Evolutionary conservation across 2,113 vertebrate genomes (phyloP), one percentile per base, ranked within the genome.

Genomic region (Aphelocoma coerulescens): DNA sequence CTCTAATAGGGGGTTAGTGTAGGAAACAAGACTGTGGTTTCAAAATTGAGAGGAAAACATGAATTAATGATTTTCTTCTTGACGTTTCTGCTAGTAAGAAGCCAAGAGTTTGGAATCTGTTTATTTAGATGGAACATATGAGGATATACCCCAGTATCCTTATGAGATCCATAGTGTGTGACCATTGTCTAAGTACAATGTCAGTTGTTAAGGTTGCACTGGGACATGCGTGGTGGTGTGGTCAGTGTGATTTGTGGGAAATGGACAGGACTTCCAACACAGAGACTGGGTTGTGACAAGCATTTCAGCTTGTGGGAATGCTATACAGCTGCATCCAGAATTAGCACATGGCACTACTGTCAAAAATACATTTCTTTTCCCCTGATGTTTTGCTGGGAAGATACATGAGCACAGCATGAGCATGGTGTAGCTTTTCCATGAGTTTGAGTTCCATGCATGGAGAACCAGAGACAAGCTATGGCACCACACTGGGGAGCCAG

Each of bases 21-120:
- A 54, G 33, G 26, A 81, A 87, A 46, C 0, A 0, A 87, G 46
- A 55, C 15, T 24, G 5, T 59, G 0, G 0, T 73, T 89, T 73
- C 58, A 46, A 49, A 57, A 49, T 11, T 43, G 12, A 87, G 72
- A 87, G 20, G n/a, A 84, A 87, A 93, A 44, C 19, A 84, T 57
- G 5, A 76, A 57, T 63, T 78, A 26, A 12, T 37, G 0, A 46
- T 67, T 82, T 93, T 77, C 11, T 32, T 76, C 1, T 41, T 93
- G 24, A 3, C 7, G 7, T 84, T 87, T 81, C 46, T 83, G n/a
- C 19, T 61, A 57, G 27, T 43, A 69, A 80, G 77, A 88, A 83
- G 33, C 23, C 16, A 87, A 54, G 16, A 51, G 26, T 58, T 54
- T 63, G 57, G 16, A 69, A 88, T 52, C 54, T 84, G 6, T 73